Conservation (phyloP, 2,888 invertebrate genomes). For the Baronia brevicornis region DNA sequence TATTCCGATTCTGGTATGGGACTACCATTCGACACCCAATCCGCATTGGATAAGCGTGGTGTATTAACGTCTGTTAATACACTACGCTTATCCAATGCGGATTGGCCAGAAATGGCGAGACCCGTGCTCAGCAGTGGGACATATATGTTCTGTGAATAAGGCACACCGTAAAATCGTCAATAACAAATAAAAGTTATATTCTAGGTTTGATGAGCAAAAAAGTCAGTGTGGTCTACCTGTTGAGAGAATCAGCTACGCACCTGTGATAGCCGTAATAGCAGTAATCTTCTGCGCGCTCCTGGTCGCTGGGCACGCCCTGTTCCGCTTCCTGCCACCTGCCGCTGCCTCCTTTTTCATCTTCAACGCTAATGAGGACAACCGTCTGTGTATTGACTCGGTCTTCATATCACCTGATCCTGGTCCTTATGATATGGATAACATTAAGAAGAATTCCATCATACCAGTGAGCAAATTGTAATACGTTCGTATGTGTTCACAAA, state of each 20-base stretch:
- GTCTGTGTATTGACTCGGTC: slow-evolving; percentile 42
- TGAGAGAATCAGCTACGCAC: slow-evolving; percentile 36
- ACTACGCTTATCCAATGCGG: too few species aligned
- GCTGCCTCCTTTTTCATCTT: slow-evolving; percentile 61
- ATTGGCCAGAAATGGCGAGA: too few species aligned
- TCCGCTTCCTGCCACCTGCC: slow-evolving; percentile 44
- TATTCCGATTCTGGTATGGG: too few species aligned
- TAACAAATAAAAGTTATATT: too few species aligned
- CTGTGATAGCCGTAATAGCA: slow-evolving; percentile 39
- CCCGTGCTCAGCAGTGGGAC: too few species aligned
- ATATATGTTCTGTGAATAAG: too few species aligned
- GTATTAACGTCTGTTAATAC: too few species aligned
- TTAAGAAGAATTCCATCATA: slow-evolving; percentile 37
- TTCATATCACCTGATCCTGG: slow-evolving; percentile 22
- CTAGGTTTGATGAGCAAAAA: slow-evolving; percentile 49
- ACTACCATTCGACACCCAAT: too few species aligned
- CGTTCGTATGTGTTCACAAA: too few species aligned
- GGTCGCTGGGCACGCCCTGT: slow-evolving; percentile 40
- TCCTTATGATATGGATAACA: slow-evolving; percentile 23
- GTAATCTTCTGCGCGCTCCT: slow-evolving; percentile 36
- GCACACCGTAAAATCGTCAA: too few species aligned
- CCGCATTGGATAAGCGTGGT: too few species aligned
- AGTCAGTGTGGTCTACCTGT: slow-evolving; percentile 37
- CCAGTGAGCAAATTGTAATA: too few species aligned
- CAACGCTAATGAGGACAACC: slow-evolving; percentile 61